Evolutionary conservation across 2,888 invertebrate species (phyloP).

Genomic region (Parasteatoda lunata): DNA sequence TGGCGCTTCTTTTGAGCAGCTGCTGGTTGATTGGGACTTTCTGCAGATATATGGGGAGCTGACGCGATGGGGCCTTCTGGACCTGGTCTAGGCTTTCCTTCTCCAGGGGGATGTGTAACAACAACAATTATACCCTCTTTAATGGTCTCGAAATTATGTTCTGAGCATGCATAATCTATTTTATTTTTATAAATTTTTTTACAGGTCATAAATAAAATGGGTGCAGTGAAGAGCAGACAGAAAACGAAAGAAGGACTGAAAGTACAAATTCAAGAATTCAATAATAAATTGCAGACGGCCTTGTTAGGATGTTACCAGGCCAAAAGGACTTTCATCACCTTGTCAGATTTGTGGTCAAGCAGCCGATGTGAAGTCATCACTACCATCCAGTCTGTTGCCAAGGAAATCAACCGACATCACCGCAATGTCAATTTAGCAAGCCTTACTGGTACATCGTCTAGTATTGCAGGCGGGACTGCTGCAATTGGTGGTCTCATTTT

Average conservation of each 20-base stretch:
- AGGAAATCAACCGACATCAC: constrained; percentile 56
- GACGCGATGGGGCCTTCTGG: too few species aligned
- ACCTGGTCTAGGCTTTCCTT: too few species aligned
- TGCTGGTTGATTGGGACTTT: too few species aligned
- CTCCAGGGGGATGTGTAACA: too few species aligned
- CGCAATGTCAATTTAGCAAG: constrained; percentile 61
- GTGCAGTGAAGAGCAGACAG: constrained; percentile 42
- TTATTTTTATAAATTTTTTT: too few species aligned
- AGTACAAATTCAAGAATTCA: constrained; percentile 53
- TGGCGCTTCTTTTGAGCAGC: too few species aligned
- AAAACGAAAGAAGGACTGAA: constrained; percentile 51
- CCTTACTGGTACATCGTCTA: constrained; percentile 53
- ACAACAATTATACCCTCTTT: too few species aligned
- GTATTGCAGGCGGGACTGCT: constrained; percentile 58
- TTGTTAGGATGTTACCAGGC: constrained; percentile 47
- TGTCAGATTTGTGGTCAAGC: constrained; percentile 49
- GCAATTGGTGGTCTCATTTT: constrained; percentile 59
- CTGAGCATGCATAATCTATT: too few species aligned
- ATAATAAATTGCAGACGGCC: constrained; percentile 38
- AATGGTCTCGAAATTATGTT: too few species aligned
- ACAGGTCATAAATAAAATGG: constrained; percentile 16
- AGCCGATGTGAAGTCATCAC: constrained; percentile 33
- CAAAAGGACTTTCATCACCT: constrained; percentile 61
- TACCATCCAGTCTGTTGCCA: constrained; percentile 19
- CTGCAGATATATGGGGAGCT: too few species aligned